A percentile compares a stretch with the other conserved stretches of the same genome.
These are phyloP conservation scores for Hormaphis cornu DNA, from an alignment of 1,140 invertebrate genomes.

Conservation along the genomic window DNA sequence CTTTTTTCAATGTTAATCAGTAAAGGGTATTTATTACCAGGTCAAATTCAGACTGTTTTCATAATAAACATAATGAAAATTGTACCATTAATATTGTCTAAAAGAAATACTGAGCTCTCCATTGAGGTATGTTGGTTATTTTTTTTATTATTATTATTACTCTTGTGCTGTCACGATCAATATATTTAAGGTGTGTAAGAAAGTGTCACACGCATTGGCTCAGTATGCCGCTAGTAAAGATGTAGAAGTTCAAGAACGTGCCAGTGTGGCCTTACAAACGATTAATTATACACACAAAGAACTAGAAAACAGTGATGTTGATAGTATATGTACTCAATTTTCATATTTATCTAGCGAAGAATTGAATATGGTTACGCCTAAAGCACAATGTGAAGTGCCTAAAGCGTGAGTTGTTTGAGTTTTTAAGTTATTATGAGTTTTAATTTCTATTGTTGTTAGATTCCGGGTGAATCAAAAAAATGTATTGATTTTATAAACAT, in stretches of 20 bases:
- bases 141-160: neutral
- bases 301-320: conserved; percentile 37
- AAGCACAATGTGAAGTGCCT: conserved; percentile 97
- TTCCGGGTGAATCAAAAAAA: too few relatives aligned
- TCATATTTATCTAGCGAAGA: conserved; percentile 72
- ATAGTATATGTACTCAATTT: conserved; percentile 41
- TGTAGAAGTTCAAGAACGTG: conserved; percentile 92
- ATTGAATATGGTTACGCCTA: conserved; percentile 95
- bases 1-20: conserved; percentile 38
- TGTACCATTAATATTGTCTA: conserved; percentile 60
- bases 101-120: conserved; percentile 67
- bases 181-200: conserved; percentile 14
- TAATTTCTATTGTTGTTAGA: too few relatives aligned
- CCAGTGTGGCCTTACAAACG: conserved; percentile 69
- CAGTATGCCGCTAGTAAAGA: conserved; percentile 82
- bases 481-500: too few relatives aligned
- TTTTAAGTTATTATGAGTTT: neutral
- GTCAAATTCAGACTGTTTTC: conserved; percentile 92
- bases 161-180: neutral
- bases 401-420: conserved; percentile 70
- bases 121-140: conserved; percentile 44
- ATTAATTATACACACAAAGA: conserved; percentile 56
- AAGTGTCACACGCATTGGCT: conserved; percentile 65
- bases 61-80: conserved; percentile 95
- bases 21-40: conserved; percentile 58